Evolutionary conservation across 2,113 vertebrate genomes (phyloP).

Genomic region (Pomatostomus ruficeps): DNA sequence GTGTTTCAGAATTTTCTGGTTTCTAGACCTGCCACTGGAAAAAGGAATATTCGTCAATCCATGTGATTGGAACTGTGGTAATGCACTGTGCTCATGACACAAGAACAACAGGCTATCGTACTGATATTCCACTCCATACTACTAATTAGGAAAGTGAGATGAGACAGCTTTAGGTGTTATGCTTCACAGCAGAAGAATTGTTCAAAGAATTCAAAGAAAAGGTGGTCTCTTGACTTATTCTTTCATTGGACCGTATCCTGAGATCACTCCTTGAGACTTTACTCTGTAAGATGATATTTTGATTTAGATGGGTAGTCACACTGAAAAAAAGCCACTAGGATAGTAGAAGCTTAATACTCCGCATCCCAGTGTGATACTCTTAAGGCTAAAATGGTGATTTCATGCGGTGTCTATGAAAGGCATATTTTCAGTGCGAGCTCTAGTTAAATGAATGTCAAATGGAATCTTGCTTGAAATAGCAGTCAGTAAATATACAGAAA

Average conservation of each 20-base stretch:
- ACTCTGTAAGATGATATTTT: background rate
- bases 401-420: background rate
- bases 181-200: background rate
- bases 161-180: background rate
- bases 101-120: background rate
- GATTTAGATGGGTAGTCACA: background rate
- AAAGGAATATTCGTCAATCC: background rate
- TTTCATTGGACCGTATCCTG: background rate
- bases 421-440: background rate
- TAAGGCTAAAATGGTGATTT: background rate
- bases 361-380: background rate
- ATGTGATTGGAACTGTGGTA: background rate
- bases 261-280: background rate
- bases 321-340: background rate
- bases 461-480: background rate
- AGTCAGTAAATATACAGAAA: background rate
- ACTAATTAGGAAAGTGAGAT: background rate
- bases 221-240: background rate
- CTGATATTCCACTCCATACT: background rate
- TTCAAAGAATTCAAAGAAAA: background rate
- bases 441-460: background rate
- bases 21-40: background rate
- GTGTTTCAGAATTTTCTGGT: background rate
- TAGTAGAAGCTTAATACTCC: background rate
- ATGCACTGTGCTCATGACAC: background rate